A percentile compares a stretch with the other conserved stretches of the same genome.
Conservation (phyloP, 2,797 vertebrate genomes). For the Phalanger gymnotis region DNA sequence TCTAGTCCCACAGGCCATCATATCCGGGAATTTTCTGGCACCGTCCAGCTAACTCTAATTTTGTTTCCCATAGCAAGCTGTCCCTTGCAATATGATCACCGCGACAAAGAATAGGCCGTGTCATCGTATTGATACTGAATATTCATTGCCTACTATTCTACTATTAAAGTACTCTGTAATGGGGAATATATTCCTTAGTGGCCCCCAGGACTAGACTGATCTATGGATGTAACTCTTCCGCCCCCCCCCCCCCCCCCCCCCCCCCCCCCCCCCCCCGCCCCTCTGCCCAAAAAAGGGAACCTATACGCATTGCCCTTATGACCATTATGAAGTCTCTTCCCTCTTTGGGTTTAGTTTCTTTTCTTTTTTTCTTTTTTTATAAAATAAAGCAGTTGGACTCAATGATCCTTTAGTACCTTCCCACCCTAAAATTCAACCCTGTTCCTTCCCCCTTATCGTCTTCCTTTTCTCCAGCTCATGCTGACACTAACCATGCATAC, state of each 20-base stretch:
- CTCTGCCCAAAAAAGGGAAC: neutral
- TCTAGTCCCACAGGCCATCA: neutral
- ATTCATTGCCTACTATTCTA: neutral
- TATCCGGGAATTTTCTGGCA: neutral
- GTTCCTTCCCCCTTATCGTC: neutral
- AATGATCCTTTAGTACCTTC: neutral
- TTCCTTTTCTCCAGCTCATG: neutral
- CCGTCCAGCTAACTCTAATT: neutral
- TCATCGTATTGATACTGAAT: neutral
- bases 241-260: accelerated
- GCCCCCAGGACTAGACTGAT: neutral
- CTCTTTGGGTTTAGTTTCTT: neutral
- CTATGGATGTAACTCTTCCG: neutral
- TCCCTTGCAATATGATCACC: neutral
- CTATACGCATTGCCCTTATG: neutral
- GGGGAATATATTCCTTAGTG: neutral
- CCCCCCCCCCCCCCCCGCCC: accelerated
- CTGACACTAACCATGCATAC: neutral
- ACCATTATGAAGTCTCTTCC: neutral
- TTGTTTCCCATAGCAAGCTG: neutral
- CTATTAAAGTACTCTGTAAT: neutral
- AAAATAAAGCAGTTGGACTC: neutral
- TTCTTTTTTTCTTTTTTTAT: neutral
- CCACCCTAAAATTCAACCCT: neutral
- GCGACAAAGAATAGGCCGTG: neutral